Percentiles rank a stretch among this genome's conserved stretches.
These are phyloP conservation scores for Ambastaia sidthimunki DNA, from an alignment of 2,797 vertebrate genomes.

Conservation along the genomic window DNA sequence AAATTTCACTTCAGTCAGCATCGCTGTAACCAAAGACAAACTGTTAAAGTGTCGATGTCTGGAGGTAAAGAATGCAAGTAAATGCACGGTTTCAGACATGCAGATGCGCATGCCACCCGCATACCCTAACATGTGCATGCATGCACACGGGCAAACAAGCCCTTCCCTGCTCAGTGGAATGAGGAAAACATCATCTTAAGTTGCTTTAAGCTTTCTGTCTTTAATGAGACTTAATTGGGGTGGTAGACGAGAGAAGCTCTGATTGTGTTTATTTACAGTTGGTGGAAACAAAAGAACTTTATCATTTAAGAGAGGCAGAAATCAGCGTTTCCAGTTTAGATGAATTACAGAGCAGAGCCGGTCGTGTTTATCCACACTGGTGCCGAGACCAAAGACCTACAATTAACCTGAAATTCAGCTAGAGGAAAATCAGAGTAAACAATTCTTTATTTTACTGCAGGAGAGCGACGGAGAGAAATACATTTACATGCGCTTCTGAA, in stretches of 20 bases:
- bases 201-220: conserved; percentile 63
- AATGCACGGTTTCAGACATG: background rate
- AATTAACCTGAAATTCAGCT: conserved; percentile 70
- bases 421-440: conserved; percentile 10
- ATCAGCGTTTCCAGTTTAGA: conserved; percentile 51
- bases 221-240: conserved; percentile 69
- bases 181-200: conserved; percentile 48
- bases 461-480: background rate
- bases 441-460: background rate
- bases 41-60: background rate
- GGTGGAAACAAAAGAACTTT: conserved; percentile 53
- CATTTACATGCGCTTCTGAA: background rate
- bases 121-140: background rate
- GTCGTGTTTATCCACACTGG: conserved; percentile 66
- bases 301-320: conserved; percentile 58
- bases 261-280: conserved; percentile 62
- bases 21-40: background rate
- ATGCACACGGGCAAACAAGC: background rate
- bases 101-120: no score
- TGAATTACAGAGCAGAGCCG: conserved; percentile 65
- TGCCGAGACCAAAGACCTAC: conserved; percentile 56
- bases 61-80: background rate
- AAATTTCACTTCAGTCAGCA: background rate
- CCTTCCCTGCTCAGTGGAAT: background rate
- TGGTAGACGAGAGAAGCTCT: conserved; percentile 58